Base-by-base conservation (phyloP, 2,113 vertebrate species). In the Rhea americana region DNA sequence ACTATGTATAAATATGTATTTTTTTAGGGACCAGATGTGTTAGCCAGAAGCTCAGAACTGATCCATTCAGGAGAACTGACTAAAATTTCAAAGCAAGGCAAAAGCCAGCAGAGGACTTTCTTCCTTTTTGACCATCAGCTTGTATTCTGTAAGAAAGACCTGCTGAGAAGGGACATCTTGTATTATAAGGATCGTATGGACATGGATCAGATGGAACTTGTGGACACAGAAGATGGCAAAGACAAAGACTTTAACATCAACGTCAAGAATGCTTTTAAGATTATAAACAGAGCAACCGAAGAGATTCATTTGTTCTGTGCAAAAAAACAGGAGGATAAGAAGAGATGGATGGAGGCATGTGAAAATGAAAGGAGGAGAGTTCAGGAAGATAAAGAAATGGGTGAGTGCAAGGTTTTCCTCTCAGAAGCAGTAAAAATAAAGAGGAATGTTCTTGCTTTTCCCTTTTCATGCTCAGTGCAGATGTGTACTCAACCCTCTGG, bases 121-220 rank as follows among this genome's bases (percentile, higher is more conserved):
- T 99, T 99, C 97, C 98, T 99, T 63, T 99, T 99, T 48, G 99
- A 99, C 97, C 99, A 99, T 96, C 99, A 99, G 95, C 96, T 99
- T 82, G 98, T 99, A 62, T 98, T 98, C 96, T 99, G 99, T 94
- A 99, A 99, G 96, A 99, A 99, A 93, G 99, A 99, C 89, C 96
- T 99, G 61, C 97, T 99, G 95, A 98, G 99, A 62, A 97, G 99
- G 85, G 99, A 99, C 94, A 98, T 99, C 91, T 98, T 99, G 13
- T 99, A 99, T 95, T 99, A 99, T 87, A 98, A 99, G 1, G 98
- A 98, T 43, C 98, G 98, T 26, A 95, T 98, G 53, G 98, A 99
- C 95, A 99, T 98, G 98, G 99, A 99, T 8, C 96, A 97, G 68
- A 95, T 98, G 20, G 98, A 98, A 92, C 96, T 98, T 24, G 55